These are phyloP conservation scores for Morone saxatilis DNA, from an alignment of 2,113 vertebrate species.

Conservation along the genomic window DNA sequence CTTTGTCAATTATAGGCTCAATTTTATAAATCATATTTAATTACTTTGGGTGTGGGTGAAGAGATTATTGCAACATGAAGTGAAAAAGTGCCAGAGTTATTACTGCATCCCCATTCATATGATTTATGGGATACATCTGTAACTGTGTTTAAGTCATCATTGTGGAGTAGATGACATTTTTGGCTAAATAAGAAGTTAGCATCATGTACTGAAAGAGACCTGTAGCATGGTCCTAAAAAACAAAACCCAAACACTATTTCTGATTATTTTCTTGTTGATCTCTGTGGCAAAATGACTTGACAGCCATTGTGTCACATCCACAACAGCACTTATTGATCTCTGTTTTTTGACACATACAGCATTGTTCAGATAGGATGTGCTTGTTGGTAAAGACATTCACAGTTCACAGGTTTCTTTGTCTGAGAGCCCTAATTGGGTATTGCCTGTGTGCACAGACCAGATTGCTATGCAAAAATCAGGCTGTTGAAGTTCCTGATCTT, in stretches of 20 bases:
- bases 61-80: neutral
- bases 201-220: neutral
- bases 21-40: neutral
- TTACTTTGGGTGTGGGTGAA: constrained; percentile 16
- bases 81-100: neutral
- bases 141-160: neutral
- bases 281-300: constrained; percentile 14
- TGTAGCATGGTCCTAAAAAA: neutral
- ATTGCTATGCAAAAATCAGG: constrained; percentile 69
- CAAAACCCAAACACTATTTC: neutral
- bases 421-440: constrained; percentile 66
- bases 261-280: neutral
- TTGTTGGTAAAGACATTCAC: constrained; percentile 44
- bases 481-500: constrained; percentile 66
- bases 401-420: constrained; percentile 65
- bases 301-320: constrained; percentile 4
- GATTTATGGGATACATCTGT: constrained; percentile 17
- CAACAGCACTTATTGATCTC: constrained; percentile 35
- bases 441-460: constrained; percentile 56
- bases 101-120: neutral
- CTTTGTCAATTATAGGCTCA: neutral
- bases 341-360: constrained; percentile 40
- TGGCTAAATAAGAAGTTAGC: neutral
- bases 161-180: neutral
- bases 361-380: constrained; percentile 40